Evolutionary conservation across 2,797 vertebrate species (phyloP).

Genomic region (Mionectes olivaceus): DNA sequence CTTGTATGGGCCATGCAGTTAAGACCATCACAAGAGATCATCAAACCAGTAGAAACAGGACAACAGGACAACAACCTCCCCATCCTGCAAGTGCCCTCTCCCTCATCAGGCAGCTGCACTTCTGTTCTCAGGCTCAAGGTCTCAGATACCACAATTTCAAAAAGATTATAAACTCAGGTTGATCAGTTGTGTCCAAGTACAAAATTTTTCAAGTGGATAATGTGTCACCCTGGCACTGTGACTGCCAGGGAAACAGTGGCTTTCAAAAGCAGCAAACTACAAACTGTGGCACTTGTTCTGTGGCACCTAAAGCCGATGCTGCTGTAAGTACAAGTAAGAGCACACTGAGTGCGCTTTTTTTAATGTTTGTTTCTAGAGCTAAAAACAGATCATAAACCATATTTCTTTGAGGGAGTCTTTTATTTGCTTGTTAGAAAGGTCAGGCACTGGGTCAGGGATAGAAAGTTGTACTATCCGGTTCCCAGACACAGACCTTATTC

Average conservation of each 20-base stretch:
- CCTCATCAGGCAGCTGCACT: background rate
- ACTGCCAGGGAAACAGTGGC: background rate
- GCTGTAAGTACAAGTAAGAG: background rate
- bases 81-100: background rate
- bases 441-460: slow-evolving; percentile 41
- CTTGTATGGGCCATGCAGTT: background rate
- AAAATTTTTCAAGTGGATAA: background rate
- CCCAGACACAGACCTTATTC: slow-evolving; percentile 46
- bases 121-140: background rate
- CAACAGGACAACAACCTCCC: background rate
- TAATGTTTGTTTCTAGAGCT: background rate
- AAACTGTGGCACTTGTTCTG: fast-evolving
- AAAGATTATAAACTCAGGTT: background rate
- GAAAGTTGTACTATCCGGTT: slow-evolving; percentile 42
- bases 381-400: slow-evolving; percentile 7
- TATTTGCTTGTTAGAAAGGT: slow-evolving; percentile 48
- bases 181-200: background rate
- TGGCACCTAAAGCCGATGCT: fast-evolving
- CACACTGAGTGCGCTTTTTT: background rate
- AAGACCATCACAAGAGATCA: background rate
- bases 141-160: background rate
- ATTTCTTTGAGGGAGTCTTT: slow-evolving; percentile 15
- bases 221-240: fast-evolving
- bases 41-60: background rate
- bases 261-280: background rate